phyloP scores from a whole-genome alignment of 2,113 vertebrate species.

The Onychostoma macrolepis region DNA sequence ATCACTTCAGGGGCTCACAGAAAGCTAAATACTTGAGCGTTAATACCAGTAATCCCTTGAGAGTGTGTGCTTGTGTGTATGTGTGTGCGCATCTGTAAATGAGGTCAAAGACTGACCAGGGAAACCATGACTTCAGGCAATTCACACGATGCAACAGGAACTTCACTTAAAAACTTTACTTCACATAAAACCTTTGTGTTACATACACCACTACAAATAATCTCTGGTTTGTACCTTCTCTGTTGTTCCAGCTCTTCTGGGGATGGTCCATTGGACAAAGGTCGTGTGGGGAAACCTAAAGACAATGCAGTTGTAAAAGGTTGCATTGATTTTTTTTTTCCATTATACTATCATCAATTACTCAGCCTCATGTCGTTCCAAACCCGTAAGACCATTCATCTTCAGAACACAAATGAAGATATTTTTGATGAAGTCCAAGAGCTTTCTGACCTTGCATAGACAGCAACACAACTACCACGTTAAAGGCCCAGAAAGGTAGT shows the following conservation, averaged over 20 bases:
- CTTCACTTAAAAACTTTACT: background rate
- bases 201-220: background rate
- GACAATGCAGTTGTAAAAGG: slow-evolving; percentile 7
- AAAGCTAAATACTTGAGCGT: slow-evolving; percentile 62
- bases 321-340: background rate
- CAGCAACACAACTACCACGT: no score
- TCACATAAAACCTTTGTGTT: background rate
- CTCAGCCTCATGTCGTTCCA: no score
- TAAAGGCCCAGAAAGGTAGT: no score
- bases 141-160: background rate
- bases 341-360: background rate
- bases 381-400: no score
- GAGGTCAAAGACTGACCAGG: slow-evolving; percentile 12
- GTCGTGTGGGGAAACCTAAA: slow-evolving; percentile 71
- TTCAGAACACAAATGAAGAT: no score
- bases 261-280: slow-evolving; percentile 82
- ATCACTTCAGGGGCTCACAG: slow-evolving; percentile 57
- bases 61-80: slow-evolving; percentile 43
- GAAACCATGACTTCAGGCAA: background rate
- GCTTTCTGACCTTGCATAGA: no score
- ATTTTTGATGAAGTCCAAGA: no score
- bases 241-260: slow-evolving; percentile 85
- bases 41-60: slow-evolving; percentile 64
- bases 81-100: slow-evolving; percentile 9
- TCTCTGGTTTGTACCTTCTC: slow-evolving; percentile 75